These are phyloP conservation scores for Channa striata DNA, from an alignment of 2,797 vertebrate genomes.

Conservation along the genomic window DNA sequence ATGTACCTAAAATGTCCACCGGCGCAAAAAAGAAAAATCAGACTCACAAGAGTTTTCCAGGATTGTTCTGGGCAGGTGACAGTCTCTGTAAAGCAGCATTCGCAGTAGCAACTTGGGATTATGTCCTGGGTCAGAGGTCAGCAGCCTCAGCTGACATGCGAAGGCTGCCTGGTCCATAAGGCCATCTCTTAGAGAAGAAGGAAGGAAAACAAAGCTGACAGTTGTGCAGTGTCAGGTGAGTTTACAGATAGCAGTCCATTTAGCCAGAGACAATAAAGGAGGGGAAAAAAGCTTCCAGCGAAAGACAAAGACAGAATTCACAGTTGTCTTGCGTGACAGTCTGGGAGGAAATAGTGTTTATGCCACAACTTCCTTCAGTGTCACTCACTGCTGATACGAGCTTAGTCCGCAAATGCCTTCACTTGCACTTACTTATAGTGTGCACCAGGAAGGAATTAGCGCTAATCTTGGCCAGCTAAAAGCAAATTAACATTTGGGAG, in stretches of 20 bases:
- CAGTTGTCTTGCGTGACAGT: constrained; percentile 71
- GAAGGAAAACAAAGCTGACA: constrained; percentile 80
- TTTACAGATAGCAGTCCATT: constrained; percentile 64
- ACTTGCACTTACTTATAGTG: constrained; percentile 87
- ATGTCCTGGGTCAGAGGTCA: constrained; percentile 90
- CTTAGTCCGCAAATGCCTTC: constrained; percentile 86
- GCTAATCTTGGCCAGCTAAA: constrained; percentile 91
- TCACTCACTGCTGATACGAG: constrained; percentile 79
- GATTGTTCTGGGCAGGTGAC: constrained; percentile 90
- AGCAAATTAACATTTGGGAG: constrained; percentile 92
- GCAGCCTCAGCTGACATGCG: constrained; percentile 89
- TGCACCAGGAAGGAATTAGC: constrained; percentile 89
- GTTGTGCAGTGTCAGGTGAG: constrained; percentile 90
- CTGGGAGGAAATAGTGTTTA: constrained; percentile 75
- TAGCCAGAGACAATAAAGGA: constrained; percentile 60
- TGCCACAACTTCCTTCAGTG: constrained; percentile 84
- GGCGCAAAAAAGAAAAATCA: constrained; percentile 3
- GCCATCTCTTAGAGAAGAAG: constrained; percentile 85
- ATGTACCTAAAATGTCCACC: neutral
- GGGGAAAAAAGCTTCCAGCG: constrained; percentile 34
- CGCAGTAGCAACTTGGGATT: constrained; percentile 90
- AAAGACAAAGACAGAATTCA: constrained; percentile 57
- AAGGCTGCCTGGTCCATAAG: constrained; percentile 82
- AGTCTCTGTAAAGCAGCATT: constrained; percentile 88
- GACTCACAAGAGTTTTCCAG: constrained; percentile 91